phyloP scores from a whole-genome alignment of 2,888 invertebrate genomes.

The Polydesmus complanatus region DNA sequence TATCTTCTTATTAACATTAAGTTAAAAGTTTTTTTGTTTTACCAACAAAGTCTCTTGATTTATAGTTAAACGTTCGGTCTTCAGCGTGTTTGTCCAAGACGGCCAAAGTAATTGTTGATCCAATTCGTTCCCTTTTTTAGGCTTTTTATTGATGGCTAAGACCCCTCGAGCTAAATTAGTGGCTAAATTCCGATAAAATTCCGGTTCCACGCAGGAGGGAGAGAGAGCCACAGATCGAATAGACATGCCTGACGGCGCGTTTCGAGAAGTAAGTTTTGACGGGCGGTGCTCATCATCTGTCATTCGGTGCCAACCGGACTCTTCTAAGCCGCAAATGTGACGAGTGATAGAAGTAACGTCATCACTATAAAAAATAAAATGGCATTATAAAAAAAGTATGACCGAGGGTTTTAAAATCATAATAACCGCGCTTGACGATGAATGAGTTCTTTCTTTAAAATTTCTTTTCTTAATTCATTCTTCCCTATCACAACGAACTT shows the following conservation, averaged over 20 bases:
- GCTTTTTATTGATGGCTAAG: neutral
- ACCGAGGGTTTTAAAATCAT: neutral
- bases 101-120: neutral
- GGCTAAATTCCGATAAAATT: conserved; percentile 3
- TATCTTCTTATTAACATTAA: too few relatives aligned
- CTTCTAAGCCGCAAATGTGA: conserved; percentile 1
- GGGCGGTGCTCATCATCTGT: neutral
- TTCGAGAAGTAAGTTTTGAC: neutral
- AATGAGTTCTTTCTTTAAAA: conserved; percentile 10
- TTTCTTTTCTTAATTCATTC: conserved; percentile 9
- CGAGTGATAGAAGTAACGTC: neutral
- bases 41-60: neutral
- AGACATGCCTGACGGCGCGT: neutral
- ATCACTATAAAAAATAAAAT: neutral
- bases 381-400: neutral
- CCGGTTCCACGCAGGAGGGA: neutral
- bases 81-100: neutral
- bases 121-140: neutral
- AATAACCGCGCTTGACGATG: conserved; percentile 2
- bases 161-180: conserved; percentile 4
- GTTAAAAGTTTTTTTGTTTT: too few relatives aligned
- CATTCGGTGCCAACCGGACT: conserved; percentile 1
- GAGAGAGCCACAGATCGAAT: neutral
- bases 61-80: neutral
- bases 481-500: conserved; percentile 14